Percentiles rank a stretch among this genome's conserved stretches.
Conservation (phyloP, 2,888 invertebrate species). For the Eucriotettix oculatus region DNA sequence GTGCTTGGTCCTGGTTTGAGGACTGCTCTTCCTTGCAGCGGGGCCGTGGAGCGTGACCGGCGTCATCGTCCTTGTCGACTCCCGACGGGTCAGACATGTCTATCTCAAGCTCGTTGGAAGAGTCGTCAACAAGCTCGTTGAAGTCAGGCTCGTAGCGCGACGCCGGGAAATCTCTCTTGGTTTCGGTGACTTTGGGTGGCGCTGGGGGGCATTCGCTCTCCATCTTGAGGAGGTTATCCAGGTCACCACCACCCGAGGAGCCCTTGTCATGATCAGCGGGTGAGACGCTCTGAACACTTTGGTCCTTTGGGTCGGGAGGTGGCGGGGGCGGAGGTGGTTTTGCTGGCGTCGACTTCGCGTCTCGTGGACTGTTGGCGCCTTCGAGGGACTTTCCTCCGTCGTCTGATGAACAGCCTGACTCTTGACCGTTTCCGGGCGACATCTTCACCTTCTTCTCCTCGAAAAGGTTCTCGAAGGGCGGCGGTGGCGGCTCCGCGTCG, state of each 20-base stretch:
- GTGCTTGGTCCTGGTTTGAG: neutral
- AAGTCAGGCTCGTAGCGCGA: slow-evolving; percentile 53
- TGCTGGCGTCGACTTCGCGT: slow-evolving; percentile 38
- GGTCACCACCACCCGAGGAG: slow-evolving; percentile 16
- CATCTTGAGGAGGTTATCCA: slow-evolving; percentile 28
- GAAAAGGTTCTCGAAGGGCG: slow-evolving; percentile 69
- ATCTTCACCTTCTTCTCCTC: slow-evolving; percentile 55
- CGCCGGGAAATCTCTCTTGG: neutral
- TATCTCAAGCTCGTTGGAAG: slow-evolving; percentile 61
- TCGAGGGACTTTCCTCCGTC: neutral
- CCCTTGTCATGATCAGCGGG: neutral
- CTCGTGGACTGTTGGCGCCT: neutral
- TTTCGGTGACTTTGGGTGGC: slow-evolving; percentile 19
- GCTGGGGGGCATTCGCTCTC: slow-evolving; percentile 31
- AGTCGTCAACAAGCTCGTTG: slow-evolving; percentile 57
- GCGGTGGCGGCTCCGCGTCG: slow-evolving; percentile 49
- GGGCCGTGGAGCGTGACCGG: neutral
- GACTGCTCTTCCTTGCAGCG: neutral
- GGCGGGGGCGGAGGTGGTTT: slow-evolving; percentile 39
- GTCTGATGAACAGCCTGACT: slow-evolving; percentile 4
- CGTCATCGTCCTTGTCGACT: slow-evolving; percentile 35
- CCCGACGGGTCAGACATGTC: slow-evolving; percentile 56
- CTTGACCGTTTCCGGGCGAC: slow-evolving; percentile 13
- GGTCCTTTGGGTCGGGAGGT: slow-evolving; percentile 9
- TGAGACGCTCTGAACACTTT: neutral